Evolutionary conservation across 2,888 invertebrate species (phyloP).

Genomic region (Tetragonula carbonaria): DNA sequence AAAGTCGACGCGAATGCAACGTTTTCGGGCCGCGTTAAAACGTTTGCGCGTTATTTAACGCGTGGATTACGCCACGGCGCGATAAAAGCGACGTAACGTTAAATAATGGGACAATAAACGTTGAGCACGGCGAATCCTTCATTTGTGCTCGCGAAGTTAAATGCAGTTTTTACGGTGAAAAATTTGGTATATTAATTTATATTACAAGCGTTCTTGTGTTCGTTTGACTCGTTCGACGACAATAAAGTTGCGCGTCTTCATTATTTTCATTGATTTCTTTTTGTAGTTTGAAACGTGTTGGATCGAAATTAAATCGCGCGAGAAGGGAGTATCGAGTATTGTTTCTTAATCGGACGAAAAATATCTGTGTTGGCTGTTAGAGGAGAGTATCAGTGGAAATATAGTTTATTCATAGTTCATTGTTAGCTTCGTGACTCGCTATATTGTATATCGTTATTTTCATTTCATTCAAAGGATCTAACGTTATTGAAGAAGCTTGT

Average conservation of each 20-base stretch:
- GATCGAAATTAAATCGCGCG: not conserved
- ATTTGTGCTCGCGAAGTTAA: not conserved
- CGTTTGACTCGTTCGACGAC: too few species aligned
- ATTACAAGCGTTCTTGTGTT: not conserved
- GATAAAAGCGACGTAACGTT: slow-evolving; percentile 8
- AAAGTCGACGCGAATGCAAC: not conserved
- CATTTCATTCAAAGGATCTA: not conserved
- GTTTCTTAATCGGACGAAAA: not conserved
- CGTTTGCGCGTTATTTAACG: slow-evolving; percentile 15
- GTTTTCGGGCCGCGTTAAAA: slow-evolving; percentile 8
- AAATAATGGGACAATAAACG: slow-evolving; percentile 12
- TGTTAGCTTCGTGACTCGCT: too few species aligned
- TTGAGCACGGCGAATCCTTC: not conserved
- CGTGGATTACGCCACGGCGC: not conserved
- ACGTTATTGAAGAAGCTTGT: not conserved
- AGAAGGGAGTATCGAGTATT: not conserved
- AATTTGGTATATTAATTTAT: not conserved
- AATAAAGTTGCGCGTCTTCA: not conserved
- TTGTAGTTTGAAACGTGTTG: not conserved
- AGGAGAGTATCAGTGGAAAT: too few species aligned
- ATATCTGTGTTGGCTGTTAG: too few species aligned
- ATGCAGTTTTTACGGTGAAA: not conserved
- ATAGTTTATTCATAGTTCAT: too few species aligned
- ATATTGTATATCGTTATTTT: not conserved
- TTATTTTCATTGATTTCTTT: not conserved